Evolutionary conservation across 2,888 invertebrate genomes (phyloP).

Genomic region (Lypha dubia): DNA sequence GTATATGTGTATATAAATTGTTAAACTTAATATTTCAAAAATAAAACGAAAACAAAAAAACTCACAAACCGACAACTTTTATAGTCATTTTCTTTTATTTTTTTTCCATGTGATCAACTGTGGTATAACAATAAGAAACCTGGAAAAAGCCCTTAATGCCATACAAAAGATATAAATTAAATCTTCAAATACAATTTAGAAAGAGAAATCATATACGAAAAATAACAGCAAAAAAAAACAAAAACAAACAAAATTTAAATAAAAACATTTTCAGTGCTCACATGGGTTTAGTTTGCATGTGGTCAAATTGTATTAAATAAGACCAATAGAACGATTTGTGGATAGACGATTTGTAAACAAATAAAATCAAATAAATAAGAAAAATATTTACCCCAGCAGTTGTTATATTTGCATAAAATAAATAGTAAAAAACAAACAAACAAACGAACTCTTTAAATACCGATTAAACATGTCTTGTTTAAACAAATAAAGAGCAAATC

Average conservation of each 20-base stretch:
- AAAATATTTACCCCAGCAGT: conserved; percentile 31
- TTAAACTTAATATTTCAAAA: conserved; percentile 23
- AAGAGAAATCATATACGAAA: not conserved
- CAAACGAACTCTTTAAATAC: conserved; percentile 3
- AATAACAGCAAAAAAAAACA: too few relatives aligned
- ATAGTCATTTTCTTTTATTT: not conserved
- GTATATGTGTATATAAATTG: too few relatives aligned
- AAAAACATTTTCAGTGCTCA: conserved; percentile 41
- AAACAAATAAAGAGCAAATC: not conserved
- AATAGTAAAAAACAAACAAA: too few relatives aligned
- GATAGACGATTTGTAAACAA: conserved; percentile 57
- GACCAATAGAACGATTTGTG: conserved; percentile 62
- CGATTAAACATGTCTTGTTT: not conserved
- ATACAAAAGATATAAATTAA: conserved; percentile 34
- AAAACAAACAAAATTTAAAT: too few relatives aligned
- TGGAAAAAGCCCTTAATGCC: conserved; percentile 39
- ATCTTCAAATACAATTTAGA: conserved; percentile 27
- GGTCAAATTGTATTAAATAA: conserved; percentile 65
- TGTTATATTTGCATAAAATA: not conserved
- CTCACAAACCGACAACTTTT: conserved; percentile 15
- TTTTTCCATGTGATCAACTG: conserved; percentile 3
- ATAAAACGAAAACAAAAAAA: conserved; percentile 9
- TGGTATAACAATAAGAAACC: conserved; percentile 34
- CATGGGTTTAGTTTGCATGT: conserved; percentile 65
- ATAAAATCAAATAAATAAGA: conserved; percentile 1